Conservation (phyloP, 2,888 invertebrate genomes). For the Lepeophtheirus nordmannii region DNA sequence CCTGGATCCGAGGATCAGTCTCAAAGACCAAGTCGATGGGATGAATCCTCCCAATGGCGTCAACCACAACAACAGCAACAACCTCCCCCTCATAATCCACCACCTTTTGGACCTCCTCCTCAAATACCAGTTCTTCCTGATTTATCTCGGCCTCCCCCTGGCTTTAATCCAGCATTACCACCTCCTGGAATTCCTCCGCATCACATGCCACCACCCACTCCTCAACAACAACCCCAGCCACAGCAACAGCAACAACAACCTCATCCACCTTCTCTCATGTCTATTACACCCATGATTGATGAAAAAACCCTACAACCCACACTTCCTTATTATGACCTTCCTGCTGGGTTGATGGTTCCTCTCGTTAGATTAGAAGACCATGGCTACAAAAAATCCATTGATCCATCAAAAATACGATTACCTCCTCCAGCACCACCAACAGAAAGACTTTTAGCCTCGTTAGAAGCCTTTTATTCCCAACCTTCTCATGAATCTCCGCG, state of each 20-base stretch:
- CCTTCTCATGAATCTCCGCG: constrained; percentile 87
- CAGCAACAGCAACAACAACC: constrained; percentile 39
- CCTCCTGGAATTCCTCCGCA: constrained; percentile 34
- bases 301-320: constrained; percentile 52
- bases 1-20: not conserved
- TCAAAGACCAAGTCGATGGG: constrained; percentile 15
- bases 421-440: constrained; percentile 91
- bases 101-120: not conserved
- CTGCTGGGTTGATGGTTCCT: constrained; percentile 95
- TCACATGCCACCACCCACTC: constrained; percentile 2
- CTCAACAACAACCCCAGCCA: constrained; percentile 30
- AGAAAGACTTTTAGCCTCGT: constrained; percentile 75
- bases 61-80: not conserved
- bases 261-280: constrained; percentile 31
- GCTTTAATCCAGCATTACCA: constrained; percentile 33
- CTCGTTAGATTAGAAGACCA: constrained; percentile 82
- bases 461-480: constrained; percentile 87
- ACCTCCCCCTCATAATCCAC: not conserved
- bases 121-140: not conserved
- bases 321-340: constrained; percentile 87
- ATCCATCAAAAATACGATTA: constrained; percentile 72
- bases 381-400: constrained; percentile 62
- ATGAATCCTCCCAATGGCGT: not conserved
- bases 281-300: constrained; percentile 26
- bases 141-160: constrained; percentile 25